Conservation (phyloP, 2,113 vertebrate genomes). For the Peromyscus californicus region DNA sequence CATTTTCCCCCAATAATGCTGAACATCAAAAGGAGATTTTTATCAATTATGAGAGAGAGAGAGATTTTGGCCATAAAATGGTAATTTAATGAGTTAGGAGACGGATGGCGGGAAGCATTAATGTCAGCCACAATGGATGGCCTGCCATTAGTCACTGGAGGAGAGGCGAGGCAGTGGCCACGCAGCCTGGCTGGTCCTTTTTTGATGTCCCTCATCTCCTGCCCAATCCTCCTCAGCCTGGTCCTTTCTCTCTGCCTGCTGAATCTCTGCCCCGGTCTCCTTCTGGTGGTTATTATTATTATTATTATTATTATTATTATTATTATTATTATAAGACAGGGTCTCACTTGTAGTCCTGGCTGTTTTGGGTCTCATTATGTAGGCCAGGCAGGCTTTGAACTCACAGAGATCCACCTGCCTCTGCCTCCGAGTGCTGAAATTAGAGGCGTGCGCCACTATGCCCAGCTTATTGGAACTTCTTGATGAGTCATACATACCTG, state of each 20-base stretch:
- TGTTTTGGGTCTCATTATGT: background rate
- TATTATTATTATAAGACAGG: no score
- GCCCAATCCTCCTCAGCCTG: background rate
- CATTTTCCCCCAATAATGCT: slow-evolving; percentile 82
- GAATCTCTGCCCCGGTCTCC: background rate
- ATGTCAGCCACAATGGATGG: slow-evolving; percentile 87
- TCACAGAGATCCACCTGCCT: background rate
- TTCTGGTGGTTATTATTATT: no score
- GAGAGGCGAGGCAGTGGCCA: background rate
- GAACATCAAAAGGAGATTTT: slow-evolving; percentile 89
- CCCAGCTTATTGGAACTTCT: background rate
- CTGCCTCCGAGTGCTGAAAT: background rate
- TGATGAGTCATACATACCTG: background rate
- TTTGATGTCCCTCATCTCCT: background rate
- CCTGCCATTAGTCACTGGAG: slow-evolving; percentile 79
- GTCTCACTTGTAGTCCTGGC: background rate
- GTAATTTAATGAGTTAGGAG: slow-evolving; percentile 89
- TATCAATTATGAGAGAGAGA: slow-evolving; percentile 89
- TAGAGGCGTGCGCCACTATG: background rate
- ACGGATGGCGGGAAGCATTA: slow-evolving; percentile 86
- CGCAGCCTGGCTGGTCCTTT: background rate
- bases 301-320: no score
- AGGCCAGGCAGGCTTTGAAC: background rate
- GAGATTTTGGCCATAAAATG: slow-evolving; percentile 88
- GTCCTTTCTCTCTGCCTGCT: fast-evolving